A percentile compares a stretch with the other conserved stretches of the same genome.
Evolutionary conservation across 64 coral and sea anemone genomes (phyloP).

Genomic region (Actinia tenebrosa): DNA sequence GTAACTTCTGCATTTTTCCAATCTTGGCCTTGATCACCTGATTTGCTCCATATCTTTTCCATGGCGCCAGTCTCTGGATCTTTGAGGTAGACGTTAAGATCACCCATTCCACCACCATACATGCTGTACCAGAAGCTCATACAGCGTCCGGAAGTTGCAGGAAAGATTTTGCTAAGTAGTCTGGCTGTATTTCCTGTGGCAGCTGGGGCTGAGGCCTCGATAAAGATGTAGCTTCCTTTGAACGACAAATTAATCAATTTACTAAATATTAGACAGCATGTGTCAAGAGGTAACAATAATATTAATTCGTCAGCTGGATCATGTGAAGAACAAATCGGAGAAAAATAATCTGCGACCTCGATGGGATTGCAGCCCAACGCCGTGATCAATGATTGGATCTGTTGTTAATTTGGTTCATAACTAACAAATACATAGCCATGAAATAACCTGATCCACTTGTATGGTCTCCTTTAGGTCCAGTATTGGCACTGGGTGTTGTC

Average conservation of each 20-base stretch:
- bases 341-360: no score
- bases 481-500: constrained; percentile 42
- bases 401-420: no score
- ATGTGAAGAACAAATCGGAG: no score
- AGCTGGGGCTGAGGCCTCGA: constrained; percentile 47
- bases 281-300: no score
- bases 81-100: constrained; percentile 70
- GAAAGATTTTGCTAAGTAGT: constrained; percentile 50
- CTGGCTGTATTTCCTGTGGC: constrained; percentile 36
- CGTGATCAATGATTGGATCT: no score
- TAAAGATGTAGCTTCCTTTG: constrained; percentile 61
- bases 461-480: constrained; percentile 70
- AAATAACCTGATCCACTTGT: constrained; percentile 75
- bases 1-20: constrained; percentile 54
- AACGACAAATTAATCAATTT: not conserved
- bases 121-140: constrained; percentile 93
- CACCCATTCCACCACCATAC: constrained; percentile 74
- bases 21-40: constrained; percentile 47
- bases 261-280: not conserved
- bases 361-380: no score
- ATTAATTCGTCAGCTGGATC: no score
- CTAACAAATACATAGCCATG: not conserved
- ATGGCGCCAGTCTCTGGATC: constrained; percentile 49
- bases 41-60: constrained; percentile 61
- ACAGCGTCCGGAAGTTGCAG: constrained; percentile 64